Evolutionary conservation across 2,797 vertebrate species (phyloP).

Genomic region (Choloepus didactylus): DNA sequence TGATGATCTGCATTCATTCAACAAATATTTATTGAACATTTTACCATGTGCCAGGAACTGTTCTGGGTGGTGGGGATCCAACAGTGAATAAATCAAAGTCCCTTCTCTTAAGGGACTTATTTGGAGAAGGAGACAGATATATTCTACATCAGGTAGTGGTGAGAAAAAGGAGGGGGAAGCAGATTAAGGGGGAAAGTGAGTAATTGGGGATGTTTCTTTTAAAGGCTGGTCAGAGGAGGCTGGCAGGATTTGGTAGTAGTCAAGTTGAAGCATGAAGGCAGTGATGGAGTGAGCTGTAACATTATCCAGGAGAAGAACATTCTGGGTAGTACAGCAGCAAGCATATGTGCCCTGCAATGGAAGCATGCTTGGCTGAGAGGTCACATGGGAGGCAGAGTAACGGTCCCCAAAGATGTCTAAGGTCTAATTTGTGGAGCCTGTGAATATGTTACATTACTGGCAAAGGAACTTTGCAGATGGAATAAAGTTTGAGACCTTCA

Average conservation of each 20-base stretch:
- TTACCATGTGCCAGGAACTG: conserved; percentile 32
- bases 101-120: background rate
- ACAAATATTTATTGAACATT: conserved; percentile 42
- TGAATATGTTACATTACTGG: background rate
- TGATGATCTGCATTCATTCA: background rate
- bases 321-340: background rate
- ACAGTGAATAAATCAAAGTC: background rate
- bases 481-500: conserved; percentile 26
- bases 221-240: background rate
- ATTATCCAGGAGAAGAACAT: conserved; percentile 15
- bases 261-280: background rate
- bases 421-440: background rate
- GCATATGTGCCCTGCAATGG: background rate
- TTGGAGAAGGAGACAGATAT: background rate
- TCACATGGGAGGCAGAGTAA: background rate
- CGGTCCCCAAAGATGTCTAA: background rate
- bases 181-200: background rate
- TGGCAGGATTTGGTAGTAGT: background rate
- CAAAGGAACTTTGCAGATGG: background rate
- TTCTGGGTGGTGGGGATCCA: background rate
- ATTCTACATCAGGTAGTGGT: background rate
- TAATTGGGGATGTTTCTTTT: background rate
- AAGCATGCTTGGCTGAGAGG: background rate
- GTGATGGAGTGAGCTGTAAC: background rate
- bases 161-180: background rate